Evolutionary conservation across 2,888 invertebrate species (phyloP), one percentile per base, ranked within the genome.

Genomic region (Operophtera brumata): DNA sequence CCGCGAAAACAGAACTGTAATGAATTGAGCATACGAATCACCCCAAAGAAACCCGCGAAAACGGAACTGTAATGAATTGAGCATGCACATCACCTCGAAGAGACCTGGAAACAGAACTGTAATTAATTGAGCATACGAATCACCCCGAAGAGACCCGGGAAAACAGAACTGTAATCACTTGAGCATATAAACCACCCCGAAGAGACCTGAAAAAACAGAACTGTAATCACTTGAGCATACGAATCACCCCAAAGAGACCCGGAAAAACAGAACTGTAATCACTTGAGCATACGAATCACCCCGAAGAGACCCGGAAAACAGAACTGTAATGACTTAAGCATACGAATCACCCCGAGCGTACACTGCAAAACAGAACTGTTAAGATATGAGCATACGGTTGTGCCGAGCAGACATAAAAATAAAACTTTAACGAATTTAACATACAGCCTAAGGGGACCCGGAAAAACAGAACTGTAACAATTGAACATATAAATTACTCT

Each of bases 101-200:
- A n/a, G n/a, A n/a, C n/a, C n/a, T n/a, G n/a, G n/a, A n/a, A n/a
- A n/a, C n/a, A n/a, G n/a, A n/a, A n/a, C n/a, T n/a, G n/a, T n/a
- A n/a, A n/a, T n/a, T n/a, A n/a, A n/a, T 26, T 26, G 40, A 71
- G 72, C 0, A 84, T 86, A n/a, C 59, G 65, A 1, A 70, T 84
- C 20, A 77, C 79, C 1, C 57, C 46, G 3, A 67, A 60, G 2
- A 65, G 53, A 1, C 63, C 60, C 10, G 47, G 44, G 0, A 77
- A 73, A 36, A 62, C 48, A 1, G 83, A 83, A 54, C 9, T n/a
- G 9, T 26, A 26, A 2, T 1, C 6, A 26, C 6, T 26, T 8
- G n/a, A n/a, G n/a, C n/a, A n/a, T n/a, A n/a, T n/a, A n/a, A n/a
- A n/a, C n/a, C n/a, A n/a, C n/a, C n/a, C n/a, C n/a, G n/a, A n/a